Evolutionary conservation across 2,113 vertebrate species (phyloP).

Genomic region (Eulacestoma nigropectus): DNA sequence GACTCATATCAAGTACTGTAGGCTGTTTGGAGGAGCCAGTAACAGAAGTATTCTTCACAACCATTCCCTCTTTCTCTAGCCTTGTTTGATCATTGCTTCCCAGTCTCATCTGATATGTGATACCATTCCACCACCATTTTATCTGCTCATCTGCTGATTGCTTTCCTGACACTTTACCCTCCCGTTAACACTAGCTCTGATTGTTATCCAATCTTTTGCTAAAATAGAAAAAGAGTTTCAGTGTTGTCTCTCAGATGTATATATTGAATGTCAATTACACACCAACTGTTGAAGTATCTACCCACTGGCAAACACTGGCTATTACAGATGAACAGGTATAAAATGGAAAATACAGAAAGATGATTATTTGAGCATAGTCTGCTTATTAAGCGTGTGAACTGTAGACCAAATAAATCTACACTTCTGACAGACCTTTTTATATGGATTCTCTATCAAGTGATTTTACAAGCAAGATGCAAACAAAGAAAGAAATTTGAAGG

Average conservation of each 20-base stretch:
- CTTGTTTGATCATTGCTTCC: conserved; percentile 9
- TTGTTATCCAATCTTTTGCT: conserved; percentile 13
- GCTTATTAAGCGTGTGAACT: neutral
- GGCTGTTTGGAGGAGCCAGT: neutral
- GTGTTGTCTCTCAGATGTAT: neutral
- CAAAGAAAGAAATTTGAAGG: neutral
- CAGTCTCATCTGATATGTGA: neutral
- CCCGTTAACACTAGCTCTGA: neutral
- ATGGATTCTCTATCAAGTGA: neutral
- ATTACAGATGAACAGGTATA: neutral
- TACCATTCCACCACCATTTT: neutral
- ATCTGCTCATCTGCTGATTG: conserved; percentile 43
- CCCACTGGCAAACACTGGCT: neutral
- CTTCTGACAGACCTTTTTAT: neutral
- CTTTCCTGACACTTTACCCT: conserved; percentile 34
- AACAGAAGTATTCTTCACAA: neutral
- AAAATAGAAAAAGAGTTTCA: conserved; percentile 1
- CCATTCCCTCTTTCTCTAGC: neutral
- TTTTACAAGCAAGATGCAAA: neutral
- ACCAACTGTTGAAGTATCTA: neutral
- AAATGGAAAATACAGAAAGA: neutral
- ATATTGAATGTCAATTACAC: neutral
- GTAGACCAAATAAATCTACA: neutral
- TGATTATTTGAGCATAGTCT: neutral
- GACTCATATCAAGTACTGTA: neutral